Base-by-base conservation (phyloP, 1,140 invertebrate species). In the Drosophila pseudoananassae region DNA sequence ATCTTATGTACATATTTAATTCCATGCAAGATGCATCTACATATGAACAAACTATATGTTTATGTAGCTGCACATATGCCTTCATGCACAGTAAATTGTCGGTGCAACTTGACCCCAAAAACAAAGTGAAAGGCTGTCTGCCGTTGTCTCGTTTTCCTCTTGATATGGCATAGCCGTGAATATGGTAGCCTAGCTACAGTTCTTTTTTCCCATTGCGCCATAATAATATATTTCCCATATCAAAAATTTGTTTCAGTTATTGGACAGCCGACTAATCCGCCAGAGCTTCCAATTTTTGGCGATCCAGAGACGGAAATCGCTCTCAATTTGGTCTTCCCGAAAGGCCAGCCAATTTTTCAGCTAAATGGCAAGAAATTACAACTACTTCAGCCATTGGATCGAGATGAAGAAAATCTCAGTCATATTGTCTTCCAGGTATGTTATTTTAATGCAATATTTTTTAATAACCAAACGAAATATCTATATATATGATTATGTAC, bases 391-490 rank as follows among this genome's bases (percentile, higher is more conserved):
- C 96, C 97, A 0, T 91, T 98, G 29, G 97, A 98, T 91, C 94
- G 97, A 81, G 97, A 98, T 92, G 94, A 94, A 52, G 95, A 96
- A 77, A 97, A 97, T 92, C 93, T 97, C 33, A 97, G 96, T 36
- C 96, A 97, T 91, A 95, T 97, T 90, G 95, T 97, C 2, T 97
- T 98, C 91, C 96, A 97, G 94, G 96, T 97, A 92, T 78, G 77
- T 27, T 17, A 17, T 27, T 23, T 17, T 8, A 4, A 17, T 15
- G 10, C 58, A 9, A 29, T 10, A 29, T 25, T 33, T 14, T 15
- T 3, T 12, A 9, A 23, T 36, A 36, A 29, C 29, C 29, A 43
- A 15, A 15, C 3, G 20, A 4, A 14, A 45, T 25, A 43, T 36
- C 12, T 36, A 23, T 20, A 47, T 27, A 49, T 49, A 65, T 38